A percentile compares a stretch with the other conserved stretches of the same genome.
These are phyloP conservation scores for Scopus umbretta DNA, from an alignment of 2,113 vertebrate genomes.

Conservation along the genomic window DNA sequence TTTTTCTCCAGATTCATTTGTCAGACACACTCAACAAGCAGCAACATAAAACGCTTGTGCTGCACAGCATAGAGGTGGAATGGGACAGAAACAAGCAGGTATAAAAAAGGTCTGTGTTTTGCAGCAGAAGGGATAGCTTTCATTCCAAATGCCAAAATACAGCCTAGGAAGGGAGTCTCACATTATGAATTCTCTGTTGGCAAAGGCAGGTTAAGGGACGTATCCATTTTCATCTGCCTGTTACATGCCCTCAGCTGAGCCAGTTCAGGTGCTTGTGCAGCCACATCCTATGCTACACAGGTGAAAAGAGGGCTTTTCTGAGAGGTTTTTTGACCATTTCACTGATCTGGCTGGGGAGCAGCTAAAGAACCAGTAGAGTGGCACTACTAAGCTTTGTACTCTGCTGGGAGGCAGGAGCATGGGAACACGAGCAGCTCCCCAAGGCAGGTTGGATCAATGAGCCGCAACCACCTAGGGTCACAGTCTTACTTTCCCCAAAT, in stretches of 20 bases:
- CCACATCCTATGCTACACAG: not conserved
- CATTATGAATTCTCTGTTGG: not conserved
- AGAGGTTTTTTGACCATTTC: not conserved
- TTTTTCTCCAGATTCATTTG: not conserved
- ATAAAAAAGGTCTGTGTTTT: not conserved
- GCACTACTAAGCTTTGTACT: not conserved
- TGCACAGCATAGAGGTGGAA: not conserved
- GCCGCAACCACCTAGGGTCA: rapidly evolving
- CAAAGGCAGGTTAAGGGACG: not conserved
- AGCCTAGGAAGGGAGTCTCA: not conserved
- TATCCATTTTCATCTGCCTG: not conserved
- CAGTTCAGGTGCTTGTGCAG: not conserved
- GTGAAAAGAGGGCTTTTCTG: not conserved
- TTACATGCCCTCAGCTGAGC: not conserved
- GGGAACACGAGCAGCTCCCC: not conserved
- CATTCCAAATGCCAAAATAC: not conserved
- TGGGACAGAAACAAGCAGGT: not conserved
- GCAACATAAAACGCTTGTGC: not conserved
- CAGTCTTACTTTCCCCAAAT: not conserved
- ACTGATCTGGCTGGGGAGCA: not conserved
- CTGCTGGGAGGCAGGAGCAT: not conserved
- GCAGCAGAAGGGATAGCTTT: not conserved
- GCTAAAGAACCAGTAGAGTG: not conserved
- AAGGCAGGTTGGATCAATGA: not conserved
- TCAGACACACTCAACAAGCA: not conserved